Evolutionary conservation across 2,113 vertebrate genomes (phyloP).

Genomic region (Laterallus jamaicensis): DNA sequence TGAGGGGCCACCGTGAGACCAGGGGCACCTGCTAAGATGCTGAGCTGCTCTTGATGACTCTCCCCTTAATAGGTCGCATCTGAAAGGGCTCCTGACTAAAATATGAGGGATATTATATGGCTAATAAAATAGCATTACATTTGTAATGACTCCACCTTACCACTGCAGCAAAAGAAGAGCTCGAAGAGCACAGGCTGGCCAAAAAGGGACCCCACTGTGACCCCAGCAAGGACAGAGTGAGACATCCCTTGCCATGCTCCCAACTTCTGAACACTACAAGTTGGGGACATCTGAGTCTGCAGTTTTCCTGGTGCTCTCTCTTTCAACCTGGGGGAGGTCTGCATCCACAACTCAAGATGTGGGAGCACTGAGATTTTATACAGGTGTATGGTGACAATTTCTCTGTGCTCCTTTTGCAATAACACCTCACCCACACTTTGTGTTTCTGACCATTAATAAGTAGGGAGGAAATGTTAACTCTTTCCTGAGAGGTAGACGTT

Average conservation of each 20-base stretch:
- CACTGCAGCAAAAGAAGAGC: neutral
- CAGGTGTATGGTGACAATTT: neutral
- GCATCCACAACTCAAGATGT: neutral
- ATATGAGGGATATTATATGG: accelerated
- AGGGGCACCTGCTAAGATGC: neutral
- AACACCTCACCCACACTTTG: neutral
- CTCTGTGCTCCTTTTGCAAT: neutral
- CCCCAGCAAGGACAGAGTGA: neutral
- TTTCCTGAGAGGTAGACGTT: neutral
- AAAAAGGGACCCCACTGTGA: neutral
- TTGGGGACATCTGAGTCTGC: neutral
- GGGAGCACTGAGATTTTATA: neutral
- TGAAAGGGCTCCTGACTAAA: neutral
- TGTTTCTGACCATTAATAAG: neutral
- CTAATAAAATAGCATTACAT: neutral
- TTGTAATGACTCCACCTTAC: neutral
- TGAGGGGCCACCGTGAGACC: neutral
- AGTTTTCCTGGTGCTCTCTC: neutral
- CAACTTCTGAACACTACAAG: neutral
- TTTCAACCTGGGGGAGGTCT: neutral
- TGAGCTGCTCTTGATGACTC: neutral
- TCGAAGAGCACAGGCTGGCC: neutral
- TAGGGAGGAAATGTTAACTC: neutral
- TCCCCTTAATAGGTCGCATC: accelerated
- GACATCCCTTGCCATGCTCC: neutral